Evolutionary conservation across 2,113 vertebrate genomes (phyloP).

Genomic region (Myotis yumanensis): DNA sequence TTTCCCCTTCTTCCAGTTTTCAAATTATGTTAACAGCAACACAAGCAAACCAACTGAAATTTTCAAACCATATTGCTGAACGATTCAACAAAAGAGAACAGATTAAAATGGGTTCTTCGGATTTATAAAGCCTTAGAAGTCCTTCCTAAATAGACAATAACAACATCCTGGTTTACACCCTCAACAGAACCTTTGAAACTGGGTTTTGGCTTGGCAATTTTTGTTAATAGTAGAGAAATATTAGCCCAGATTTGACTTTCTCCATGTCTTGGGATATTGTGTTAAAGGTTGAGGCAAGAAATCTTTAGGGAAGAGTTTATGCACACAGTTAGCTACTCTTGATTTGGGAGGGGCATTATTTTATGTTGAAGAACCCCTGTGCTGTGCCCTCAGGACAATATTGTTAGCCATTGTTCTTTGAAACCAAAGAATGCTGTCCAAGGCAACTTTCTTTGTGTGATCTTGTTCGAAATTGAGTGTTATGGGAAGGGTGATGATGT

Average conservation of each 20-base stretch:
- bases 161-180: not conserved
- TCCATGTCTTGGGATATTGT: rapidly evolving
- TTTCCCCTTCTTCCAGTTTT: constrained; percentile 27
- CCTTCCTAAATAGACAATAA: not conserved
- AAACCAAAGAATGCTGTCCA: not conserved
- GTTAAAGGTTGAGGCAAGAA: not conserved
- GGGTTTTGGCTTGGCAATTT: not conserved
- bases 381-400: not conserved
- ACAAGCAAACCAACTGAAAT: not conserved
- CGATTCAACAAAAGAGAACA: not conserved
- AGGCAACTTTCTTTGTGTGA: not conserved
- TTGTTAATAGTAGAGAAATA: not conserved
- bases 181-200: not conserved
- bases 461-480: not conserved
- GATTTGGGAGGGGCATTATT: not conserved
- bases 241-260: not conserved
- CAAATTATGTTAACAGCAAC: constrained; percentile 13
- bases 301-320: not conserved
- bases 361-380: not conserved
- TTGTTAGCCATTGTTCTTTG: not conserved
- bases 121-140: not conserved
- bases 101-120: not conserved
- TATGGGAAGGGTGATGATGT: not conserved
- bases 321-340: not conserved
- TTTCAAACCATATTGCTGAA: not conserved